phyloP scores from a whole-genome alignment of 2,113 vertebrate species.

The Hypomesus transpacificus region DNA sequence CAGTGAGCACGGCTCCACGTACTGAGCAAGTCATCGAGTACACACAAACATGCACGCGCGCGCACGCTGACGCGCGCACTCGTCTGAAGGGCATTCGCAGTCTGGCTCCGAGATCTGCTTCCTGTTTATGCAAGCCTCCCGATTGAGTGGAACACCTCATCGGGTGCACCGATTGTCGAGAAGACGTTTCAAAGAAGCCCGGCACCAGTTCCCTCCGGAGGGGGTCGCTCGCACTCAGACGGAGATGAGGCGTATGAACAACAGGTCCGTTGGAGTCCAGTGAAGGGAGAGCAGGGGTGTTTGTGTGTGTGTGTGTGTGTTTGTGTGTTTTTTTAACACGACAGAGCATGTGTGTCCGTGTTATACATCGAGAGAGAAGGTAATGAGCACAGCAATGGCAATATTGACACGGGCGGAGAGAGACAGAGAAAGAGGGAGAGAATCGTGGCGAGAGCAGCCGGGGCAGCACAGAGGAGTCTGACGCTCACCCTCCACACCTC shows the following conservation, averaged over 20 bases:
- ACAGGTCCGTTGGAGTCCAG: slow-evolving; percentile 28
- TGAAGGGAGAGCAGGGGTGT: slow-evolving; percentile 36
- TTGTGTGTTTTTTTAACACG: too few species aligned
- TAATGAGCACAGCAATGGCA: slow-evolving; percentile 64
- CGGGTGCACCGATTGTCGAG: slow-evolving; percentile 20
- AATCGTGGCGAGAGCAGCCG: slow-evolving; percentile 40
- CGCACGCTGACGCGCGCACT: not conserved
- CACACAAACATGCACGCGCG: slow-evolving; percentile 25
- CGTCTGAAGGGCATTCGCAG: not conserved
- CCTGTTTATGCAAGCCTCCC: slow-evolving; percentile 35
- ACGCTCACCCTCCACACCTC: slow-evolving; percentile 30
- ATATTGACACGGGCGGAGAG: slow-evolving; percentile 40
- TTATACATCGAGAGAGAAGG: slow-evolving; percentile 9
- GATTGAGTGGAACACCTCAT: slow-evolving; percentile 33
- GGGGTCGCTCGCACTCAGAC: slow-evolving; percentile 29
- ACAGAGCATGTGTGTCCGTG: too few species aligned
- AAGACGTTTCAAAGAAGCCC: slow-evolving; percentile 25
- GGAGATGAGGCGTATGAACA: slow-evolving; percentile 30
- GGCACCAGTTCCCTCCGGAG: slow-evolving; percentile 26
- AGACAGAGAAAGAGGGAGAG: not conserved
- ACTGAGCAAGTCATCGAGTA: slow-evolving; percentile 6
- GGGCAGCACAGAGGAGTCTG: slow-evolving; percentile 19
- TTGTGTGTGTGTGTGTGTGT: slow-evolving; percentile 15
- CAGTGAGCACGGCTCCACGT: slow-evolving; percentile 44
- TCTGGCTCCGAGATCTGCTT: not conserved